Evolutionary conservation across 2,888 invertebrate genomes (phyloP).

Genomic region (Embidobia sp.): DNA sequence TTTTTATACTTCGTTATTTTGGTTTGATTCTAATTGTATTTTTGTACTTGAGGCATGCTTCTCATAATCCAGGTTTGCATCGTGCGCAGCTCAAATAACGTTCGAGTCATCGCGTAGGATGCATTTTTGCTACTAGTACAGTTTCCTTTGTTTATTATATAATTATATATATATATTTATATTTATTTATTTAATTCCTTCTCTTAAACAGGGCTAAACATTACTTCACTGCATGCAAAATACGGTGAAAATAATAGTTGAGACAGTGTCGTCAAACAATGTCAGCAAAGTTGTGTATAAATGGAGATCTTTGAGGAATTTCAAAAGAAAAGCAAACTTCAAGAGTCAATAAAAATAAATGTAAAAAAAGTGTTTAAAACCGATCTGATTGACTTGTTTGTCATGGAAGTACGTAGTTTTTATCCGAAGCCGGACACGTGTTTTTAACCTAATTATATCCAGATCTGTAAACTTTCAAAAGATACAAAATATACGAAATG

Average conservation of each 20-base stretch:
- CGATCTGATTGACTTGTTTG: conserved; percentile 11
- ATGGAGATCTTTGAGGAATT: conserved; percentile 8
- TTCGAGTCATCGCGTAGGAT: conserved; percentile 18
- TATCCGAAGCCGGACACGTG: conserved; percentile 28
- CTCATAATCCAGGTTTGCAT: conserved; percentile 52
- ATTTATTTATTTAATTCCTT: conserved; percentile 11
- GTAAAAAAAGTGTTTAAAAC: background rate
- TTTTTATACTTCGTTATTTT: conserved; percentile 30
- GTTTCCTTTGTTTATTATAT: background rate
- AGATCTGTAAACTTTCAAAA: conserved; percentile 34
- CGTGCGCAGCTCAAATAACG: conserved; percentile 25
- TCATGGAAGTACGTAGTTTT: conserved; percentile 49
- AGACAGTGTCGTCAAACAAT: conserved; percentile 2
- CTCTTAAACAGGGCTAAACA: conserved; percentile 7
- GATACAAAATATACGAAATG: conserved; percentile 32
- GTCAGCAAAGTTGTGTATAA: background rate
- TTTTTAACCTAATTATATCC: conserved; percentile 48
- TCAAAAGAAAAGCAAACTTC: conserved; percentile 20
- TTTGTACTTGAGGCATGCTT: conserved; percentile 64
- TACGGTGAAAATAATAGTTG: background rate
- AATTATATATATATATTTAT: conserved; percentile 13
- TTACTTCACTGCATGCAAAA: background rate
- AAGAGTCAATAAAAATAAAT: conserved; percentile 11
- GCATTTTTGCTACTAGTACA: conserved; percentile 39
- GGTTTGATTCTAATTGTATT: conserved; percentile 60